phyloP scores from a whole-genome alignment of 2,888 invertebrate species.

The Caenorhabditis sp. region DNA sequence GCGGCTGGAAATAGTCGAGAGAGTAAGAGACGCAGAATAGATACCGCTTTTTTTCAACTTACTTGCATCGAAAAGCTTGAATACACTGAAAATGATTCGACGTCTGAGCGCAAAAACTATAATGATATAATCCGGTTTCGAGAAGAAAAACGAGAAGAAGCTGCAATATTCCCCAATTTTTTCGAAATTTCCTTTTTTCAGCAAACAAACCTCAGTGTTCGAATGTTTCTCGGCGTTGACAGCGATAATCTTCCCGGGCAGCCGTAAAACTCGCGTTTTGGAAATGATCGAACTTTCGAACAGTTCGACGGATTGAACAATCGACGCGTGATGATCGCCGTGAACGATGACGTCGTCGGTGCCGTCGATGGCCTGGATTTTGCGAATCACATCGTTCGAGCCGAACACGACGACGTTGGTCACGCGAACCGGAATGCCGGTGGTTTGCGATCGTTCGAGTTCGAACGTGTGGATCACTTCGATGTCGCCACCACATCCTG shows the following conservation, averaged over 20 bases:
- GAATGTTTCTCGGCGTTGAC: constrained; percentile 47
- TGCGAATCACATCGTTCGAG: constrained; percentile 38
- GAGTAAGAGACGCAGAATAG: too few species aligned
- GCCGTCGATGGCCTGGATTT: constrained; percentile 34
- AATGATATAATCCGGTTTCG: constrained; percentile 47
- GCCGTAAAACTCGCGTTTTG: constrained; percentile 30
- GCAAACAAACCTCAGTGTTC: constrained; percentile 32
- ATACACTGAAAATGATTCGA: constrained; percentile 41
- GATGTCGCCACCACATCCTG: constrained; percentile 53
- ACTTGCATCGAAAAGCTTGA: constrained; percentile 50
- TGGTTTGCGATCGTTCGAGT: constrained; percentile 48
- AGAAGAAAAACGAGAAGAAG: constrained; percentile 44
- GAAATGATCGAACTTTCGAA: constrained; percentile 38
- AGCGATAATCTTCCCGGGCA: constrained; percentile 40
- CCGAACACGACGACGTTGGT: constrained; percentile 47
- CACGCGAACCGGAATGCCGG: constrained; percentile 46
- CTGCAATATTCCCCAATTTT: constrained; percentile 8
- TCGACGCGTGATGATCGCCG: constrained; percentile 36
- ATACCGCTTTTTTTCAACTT: too few species aligned
- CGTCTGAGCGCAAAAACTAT: constrained; percentile 45
- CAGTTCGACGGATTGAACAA: constrained; percentile 42
- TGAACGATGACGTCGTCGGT: constrained; percentile 47
- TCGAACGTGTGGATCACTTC: constrained; percentile 47
- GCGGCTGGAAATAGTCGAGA: constrained; percentile 31
- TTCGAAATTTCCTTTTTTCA: not conserved